Evolutionary conservation across 1,140 invertebrate species (phyloP).

Genomic region (Globodera rostochiensis): DNA sequence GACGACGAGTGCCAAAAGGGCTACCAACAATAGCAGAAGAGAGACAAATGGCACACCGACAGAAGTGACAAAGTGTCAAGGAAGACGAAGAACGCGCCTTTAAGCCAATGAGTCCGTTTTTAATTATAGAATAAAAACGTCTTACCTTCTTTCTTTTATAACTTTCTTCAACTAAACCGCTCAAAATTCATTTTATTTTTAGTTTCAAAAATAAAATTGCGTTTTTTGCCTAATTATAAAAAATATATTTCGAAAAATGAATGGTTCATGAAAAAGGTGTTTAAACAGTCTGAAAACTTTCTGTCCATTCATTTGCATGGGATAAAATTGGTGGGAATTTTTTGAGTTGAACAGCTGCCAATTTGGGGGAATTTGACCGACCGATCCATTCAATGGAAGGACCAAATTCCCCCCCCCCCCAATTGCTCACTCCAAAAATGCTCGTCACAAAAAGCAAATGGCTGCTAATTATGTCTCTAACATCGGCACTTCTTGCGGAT

Average conservation of each 20-base stretch:
- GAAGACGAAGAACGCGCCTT: background rate
- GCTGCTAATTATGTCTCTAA: background rate
- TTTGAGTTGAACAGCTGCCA: background rate
- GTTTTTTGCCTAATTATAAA: too few relatives aligned
- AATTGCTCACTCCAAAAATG: background rate
- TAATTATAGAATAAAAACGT: too few relatives aligned
- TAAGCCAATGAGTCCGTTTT: too few relatives aligned
- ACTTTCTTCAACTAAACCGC: too few relatives aligned
- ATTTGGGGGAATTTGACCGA: background rate
- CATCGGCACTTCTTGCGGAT: background rate
- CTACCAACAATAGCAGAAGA: background rate
- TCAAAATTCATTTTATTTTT: too few relatives aligned
- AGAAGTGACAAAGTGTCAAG: background rate
- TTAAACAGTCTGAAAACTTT: background rate
- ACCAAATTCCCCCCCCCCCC: background rate
- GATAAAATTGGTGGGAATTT: background rate
- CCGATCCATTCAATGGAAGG: too few relatives aligned
- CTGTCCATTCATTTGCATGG: background rate
- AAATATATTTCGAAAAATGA: too few relatives aligned
- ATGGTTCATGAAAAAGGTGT: background rate
- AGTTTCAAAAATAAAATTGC: background rate
- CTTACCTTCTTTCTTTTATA: too few relatives aligned
- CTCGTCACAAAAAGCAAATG: background rate
- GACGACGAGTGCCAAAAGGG: too few relatives aligned
- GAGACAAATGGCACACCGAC: background rate